Percentiles rank a stretch among this genome's conserved stretches.
These are phyloP conservation scores for Paragorgia papillata DNA, from an alignment of 92 coral and sea anemone genomes.

Conservation along the genomic window DNA sequence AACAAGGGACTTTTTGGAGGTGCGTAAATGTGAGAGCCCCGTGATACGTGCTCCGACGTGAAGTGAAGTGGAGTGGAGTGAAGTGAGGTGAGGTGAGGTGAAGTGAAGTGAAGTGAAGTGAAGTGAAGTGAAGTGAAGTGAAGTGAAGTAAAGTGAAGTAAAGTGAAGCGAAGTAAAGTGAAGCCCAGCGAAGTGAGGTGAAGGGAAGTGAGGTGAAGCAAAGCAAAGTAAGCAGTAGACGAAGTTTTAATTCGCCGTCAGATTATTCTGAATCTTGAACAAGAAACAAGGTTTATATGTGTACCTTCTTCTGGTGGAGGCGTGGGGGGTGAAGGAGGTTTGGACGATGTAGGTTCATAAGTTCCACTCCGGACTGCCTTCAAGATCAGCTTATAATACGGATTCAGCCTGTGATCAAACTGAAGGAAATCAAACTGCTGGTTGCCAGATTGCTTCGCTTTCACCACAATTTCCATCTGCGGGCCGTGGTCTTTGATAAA, in stretches of 20 bases:
- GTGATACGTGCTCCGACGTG: no score
- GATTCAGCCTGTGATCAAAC: conserved; percentile 92
- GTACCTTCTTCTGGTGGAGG: conserved; percentile 59
- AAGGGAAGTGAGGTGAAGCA: no score
- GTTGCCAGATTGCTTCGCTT: conserved; percentile 99
- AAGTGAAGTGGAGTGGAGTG: no score
- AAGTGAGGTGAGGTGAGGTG: no score
- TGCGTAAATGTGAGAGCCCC: no score
- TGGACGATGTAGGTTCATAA: conserved; percentile 62
- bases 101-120: no score
- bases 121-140: no score
- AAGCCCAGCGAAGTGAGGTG: no score
- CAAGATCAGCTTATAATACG: conserved; percentile 87
- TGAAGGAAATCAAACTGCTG: conserved; percentile 95
- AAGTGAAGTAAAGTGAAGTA: no score
- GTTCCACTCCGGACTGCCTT: conserved; percentile 69
- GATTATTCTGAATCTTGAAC: conserved; percentile 76
- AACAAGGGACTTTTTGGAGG: no score
- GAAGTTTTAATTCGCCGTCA: conserved; percentile 95
- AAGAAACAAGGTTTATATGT: conserved; percentile 11
- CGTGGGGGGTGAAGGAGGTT: conserved; percentile 55
- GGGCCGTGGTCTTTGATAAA: conserved; percentile 91
- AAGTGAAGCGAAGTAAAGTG: no score
- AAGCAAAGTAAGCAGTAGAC: conserved; percentile 85
- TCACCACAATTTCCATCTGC: conserved; percentile 96